Conservation (phyloP, 1,140 invertebrate genomes). For the Drosophila pectinifera region DNA sequence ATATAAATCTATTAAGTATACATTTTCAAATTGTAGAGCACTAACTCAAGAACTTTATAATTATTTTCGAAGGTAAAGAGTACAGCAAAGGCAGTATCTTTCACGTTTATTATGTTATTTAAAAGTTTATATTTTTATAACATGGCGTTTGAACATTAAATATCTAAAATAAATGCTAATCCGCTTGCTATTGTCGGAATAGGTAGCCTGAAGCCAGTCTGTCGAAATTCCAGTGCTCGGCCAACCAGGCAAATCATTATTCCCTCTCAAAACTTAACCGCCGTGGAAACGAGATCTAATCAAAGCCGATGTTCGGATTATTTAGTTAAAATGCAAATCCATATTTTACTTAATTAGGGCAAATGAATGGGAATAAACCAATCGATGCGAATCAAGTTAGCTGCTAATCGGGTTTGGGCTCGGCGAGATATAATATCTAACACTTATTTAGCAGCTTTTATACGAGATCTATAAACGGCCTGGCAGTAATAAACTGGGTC, state of each 20-base stretch:
- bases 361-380: slow-evolving; percentile 17
- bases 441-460: slow-evolving; percentile 16
- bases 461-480: slow-evolving; percentile 21
- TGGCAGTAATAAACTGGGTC: not conserved
- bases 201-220: not conserved
- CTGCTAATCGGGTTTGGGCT: slow-evolving; percentile 1
- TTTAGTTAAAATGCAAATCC: slow-evolving; percentile 14
- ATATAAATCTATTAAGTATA: no score
- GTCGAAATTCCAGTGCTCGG: no score
- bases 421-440: slow-evolving; percentile 2
- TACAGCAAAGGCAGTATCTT: no score
- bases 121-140: no score
- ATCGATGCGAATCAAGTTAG: slow-evolving; percentile 8
- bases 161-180: no score
- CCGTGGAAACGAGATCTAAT: not conserved
- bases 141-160: no score
- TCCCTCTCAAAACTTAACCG: not conserved
- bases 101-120: no score
- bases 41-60: no score
- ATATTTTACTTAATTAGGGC: slow-evolving; percentile 15
- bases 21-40: no score
- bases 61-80: no score
- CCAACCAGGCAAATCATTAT: not conserved
- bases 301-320: slow-evolving; percentile 3
- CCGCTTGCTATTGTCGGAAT: no score